phyloP scores from a whole-genome alignment of 2,797 vertebrate genomes.

The Cossypha dichroa region DNA sequence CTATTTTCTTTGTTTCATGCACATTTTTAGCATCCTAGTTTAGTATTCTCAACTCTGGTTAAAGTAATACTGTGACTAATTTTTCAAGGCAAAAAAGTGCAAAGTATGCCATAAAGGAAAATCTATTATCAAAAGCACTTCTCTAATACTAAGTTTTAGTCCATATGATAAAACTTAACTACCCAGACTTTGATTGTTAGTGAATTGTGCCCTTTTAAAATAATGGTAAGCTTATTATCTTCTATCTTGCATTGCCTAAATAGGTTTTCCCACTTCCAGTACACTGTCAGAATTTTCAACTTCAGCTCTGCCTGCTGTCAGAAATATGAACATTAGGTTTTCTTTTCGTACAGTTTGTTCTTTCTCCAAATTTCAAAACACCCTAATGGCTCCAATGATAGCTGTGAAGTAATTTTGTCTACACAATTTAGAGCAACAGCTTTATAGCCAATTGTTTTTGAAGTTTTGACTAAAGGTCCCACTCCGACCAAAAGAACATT shows the following conservation, averaged over 20 bases:
- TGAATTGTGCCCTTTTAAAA: not conserved
- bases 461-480: not conserved
- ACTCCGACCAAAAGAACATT: not conserved
- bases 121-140: not conserved
- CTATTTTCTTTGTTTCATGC: not conserved
- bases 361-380: not conserved
- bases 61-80: not conserved
- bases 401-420: not conserved
- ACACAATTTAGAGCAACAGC: not conserved
- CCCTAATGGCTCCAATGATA: not conserved
- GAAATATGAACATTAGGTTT: not conserved
- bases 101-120: not conserved
- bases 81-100: not conserved
- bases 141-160: not conserved
- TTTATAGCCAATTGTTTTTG: not conserved
- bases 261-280: not conserved
- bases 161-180: not conserved
- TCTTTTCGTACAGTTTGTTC: not conserved
- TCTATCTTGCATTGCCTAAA: not conserved
- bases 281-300: not conserved
- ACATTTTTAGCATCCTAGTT: not conserved
- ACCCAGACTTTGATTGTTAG: not conserved
- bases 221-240: not conserved
- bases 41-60: not conserved
- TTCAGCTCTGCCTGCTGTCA: not conserved